Conservation (phyloP, 2,113 vertebrate genomes). For the Grantiella picta region DNA sequence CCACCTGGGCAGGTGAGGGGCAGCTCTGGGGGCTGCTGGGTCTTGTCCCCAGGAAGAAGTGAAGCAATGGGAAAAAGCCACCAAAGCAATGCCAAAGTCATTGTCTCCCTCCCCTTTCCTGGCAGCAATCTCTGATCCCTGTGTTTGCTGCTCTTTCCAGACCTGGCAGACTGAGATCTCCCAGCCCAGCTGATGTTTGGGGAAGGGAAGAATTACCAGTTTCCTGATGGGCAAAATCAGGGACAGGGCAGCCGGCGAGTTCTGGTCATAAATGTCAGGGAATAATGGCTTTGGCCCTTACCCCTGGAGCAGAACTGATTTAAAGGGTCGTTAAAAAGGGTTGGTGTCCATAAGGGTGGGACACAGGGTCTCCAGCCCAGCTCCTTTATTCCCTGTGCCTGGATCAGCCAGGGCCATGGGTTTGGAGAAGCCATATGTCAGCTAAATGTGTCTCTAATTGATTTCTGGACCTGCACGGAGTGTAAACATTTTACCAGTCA, state of each 20-base stretch:
- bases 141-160: neutral
- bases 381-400: slow-evolving; percentile 5
- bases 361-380: neutral
- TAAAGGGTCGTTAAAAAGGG: neutral
- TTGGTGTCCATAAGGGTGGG: neutral
- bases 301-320: neutral
- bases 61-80: neutral
- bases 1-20: neutral
- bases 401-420: neutral
- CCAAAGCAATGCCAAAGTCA: neutral
- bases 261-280: neutral
- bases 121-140: rapidly evolving
- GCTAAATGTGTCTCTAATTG: slow-evolving; percentile 37
- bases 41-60: rapidly evolving
- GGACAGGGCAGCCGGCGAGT: neutral
- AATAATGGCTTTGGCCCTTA: neutral
- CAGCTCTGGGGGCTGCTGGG: neutral
- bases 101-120: neutral
- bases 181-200: neutral
- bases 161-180: neutral
- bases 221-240: neutral
- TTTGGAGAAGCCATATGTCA: slow-evolving; percentile 30
- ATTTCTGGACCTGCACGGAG: neutral
- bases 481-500: slow-evolving; percentile 63
- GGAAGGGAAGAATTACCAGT: neutral